These are phyloP conservation scores for Phrynosoma blainvillii DNA, from an alignment of 2,113 vertebrate genomes.

Conservation along the genomic window DNA sequence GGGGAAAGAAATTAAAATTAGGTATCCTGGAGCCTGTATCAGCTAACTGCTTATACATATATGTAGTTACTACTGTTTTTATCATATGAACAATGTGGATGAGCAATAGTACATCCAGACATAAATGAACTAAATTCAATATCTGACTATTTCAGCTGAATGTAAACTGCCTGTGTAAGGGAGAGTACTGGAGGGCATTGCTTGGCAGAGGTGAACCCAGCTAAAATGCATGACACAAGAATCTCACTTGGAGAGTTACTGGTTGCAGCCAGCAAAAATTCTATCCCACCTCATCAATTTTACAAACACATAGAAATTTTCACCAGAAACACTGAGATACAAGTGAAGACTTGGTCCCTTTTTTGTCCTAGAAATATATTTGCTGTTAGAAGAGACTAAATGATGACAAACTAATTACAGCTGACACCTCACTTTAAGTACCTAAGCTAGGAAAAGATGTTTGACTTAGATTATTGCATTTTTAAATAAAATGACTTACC, in stretches of 20 bases:
- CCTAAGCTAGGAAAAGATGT: not conserved
- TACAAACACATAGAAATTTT: not conserved
- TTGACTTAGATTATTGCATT: not conserved
- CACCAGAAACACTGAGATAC: not conserved
- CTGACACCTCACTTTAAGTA: not conserved
- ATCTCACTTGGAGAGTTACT: not conserved
- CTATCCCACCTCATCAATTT: not conserved
- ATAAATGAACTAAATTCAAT: not conserved
- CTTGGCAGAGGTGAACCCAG: not conserved
- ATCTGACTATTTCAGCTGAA: not conserved
- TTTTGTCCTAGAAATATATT: no score
- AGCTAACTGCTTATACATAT: not conserved
- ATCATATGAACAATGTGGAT: not conserved
- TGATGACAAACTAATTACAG: not conserved
- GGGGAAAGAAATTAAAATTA: not conserved
- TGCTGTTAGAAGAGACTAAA: not conserved
- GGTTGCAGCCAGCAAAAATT: not conserved
- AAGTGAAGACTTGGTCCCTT: not conserved
- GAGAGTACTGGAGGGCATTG: not conserved
- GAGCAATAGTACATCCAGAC: not conserved
- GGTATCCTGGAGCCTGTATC: not conserved
- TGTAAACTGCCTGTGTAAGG: not conserved
- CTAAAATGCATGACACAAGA: not conserved
- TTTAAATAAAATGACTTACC: no score
- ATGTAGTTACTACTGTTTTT: not conserved